phyloP scores from a whole-genome alignment of 2,113 vertebrate species.

The Crypturellus undulatus region DNA sequence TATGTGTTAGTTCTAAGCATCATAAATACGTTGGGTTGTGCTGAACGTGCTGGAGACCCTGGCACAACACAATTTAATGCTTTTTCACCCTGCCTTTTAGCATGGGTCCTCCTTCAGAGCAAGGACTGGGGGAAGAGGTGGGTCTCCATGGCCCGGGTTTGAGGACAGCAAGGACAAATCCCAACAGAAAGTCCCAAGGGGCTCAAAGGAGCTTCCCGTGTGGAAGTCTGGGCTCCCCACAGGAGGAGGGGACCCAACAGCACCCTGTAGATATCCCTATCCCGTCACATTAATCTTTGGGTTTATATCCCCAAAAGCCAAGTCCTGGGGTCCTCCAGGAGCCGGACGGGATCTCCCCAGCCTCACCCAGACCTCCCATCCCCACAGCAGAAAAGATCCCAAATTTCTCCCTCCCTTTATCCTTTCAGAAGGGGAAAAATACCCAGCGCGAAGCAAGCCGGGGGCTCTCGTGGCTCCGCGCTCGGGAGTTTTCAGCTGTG shows the following conservation, averaged over 20 bases:
- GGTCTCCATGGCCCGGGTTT: neutral
- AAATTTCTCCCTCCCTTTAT: slow-evolving; percentile 43
- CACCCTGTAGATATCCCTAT: neutral
- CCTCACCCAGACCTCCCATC: neutral
- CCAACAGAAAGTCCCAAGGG: neutral
- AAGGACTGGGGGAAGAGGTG: neutral
- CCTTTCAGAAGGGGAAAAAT: slow-evolving; percentile 51
- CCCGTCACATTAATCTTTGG: neutral
- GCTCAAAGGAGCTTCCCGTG: neutral
- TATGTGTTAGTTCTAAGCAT: neutral
- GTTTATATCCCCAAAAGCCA: neutral
- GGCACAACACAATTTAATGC: too few species aligned
- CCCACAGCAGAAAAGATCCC: neutral
- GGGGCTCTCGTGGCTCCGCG: slow-evolving; percentile 44
- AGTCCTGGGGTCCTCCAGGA: fast-evolving
- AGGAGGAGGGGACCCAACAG: fast-evolving
- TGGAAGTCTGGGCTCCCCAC: neutral
- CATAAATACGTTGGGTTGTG: neutral
- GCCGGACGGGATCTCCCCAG: neutral
- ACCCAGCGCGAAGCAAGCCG: slow-evolving; percentile 12
- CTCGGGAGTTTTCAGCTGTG: slow-evolving; percentile 60
- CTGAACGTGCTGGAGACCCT: neutral
- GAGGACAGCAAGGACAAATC: neutral
- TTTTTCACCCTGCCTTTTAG: neutral
- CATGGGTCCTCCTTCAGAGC: neutral